Conservation (phyloP, 2,113 vertebrate genomes). For the Nothocercus nigrocapillus region DNA sequence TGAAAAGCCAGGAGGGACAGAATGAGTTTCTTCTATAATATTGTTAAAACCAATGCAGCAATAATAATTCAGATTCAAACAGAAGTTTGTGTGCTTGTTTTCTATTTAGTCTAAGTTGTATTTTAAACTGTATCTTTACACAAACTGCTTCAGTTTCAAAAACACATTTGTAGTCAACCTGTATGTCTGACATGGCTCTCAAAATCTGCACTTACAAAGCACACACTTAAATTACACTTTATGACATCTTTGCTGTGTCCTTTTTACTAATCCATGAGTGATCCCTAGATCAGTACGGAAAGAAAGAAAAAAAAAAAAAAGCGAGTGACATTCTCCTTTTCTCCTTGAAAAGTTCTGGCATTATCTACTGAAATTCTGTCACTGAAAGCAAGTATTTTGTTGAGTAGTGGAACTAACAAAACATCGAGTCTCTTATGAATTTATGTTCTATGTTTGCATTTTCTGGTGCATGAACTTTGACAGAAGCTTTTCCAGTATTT, state of each 20-base stretch:
- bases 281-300: neutral
- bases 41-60: neutral
- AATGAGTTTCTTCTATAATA: neutral
- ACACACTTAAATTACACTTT: neutral
- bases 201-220: neutral
- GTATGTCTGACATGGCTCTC: neutral
- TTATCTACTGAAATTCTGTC: neutral
- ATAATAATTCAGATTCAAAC: neutral
- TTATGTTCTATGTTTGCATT: neutral
- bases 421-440: neutral
- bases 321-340: neutral
- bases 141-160: neutral
- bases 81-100: neutral
- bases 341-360: neutral
- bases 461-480: neutral
- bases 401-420: neutral
- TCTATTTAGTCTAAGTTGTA: neutral
- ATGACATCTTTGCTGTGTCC: neutral
- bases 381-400: neutral
- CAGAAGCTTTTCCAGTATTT: neutral
- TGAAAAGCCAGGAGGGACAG: neutral
- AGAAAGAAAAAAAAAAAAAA: neutral
- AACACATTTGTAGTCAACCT: neutral
- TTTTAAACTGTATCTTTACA: neutral
- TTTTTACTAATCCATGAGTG: neutral